A percentile compares a stretch with the other conserved stretches of the same genome.
phyloP scores from a whole-genome alignment of 2,888 invertebrate species.

The Acleris cristana region DNA sequence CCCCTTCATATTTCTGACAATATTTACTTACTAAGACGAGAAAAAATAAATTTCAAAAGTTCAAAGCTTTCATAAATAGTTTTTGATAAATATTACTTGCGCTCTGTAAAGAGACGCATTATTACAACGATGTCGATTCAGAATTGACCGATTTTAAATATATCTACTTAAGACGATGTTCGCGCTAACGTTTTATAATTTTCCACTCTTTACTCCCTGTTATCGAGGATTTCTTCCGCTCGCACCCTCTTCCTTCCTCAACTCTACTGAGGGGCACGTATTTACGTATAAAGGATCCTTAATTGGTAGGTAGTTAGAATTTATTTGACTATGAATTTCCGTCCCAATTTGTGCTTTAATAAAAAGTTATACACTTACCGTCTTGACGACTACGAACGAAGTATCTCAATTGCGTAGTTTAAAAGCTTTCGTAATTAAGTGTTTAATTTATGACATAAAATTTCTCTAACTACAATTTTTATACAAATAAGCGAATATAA shows the following conservation, averaged over 20 bases:
- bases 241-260: slow-evolving; percentile 73
- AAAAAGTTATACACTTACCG: slow-evolving; percentile 4
- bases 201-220: slow-evolving; percentile 72
- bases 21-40: too few species aligned
- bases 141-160: slow-evolving; percentile 58
- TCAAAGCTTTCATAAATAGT: too few species aligned
- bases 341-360: slow-evolving; percentile 44
- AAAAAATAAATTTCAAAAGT: too few species aligned
- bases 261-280: slow-evolving; percentile 69
- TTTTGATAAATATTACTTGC: too few species aligned
- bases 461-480: too few species aligned
- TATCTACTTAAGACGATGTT: slow-evolving; percentile 61
- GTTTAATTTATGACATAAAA: neutral
- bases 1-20: too few species aligned
- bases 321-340: slow-evolving; percentile 66
- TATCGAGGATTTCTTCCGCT: slow-evolving; percentile 78
- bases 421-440: too few species aligned
- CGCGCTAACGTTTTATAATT: slow-evolving; percentile 72
- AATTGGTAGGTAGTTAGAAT: slow-evolving; percentile 72
- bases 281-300: slow-evolving; percentile 76
- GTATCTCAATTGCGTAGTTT: neutral
- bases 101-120: too few species aligned
- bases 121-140: slow-evolving; percentile 45
- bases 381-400: neutral
- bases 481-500: too few species aligned